These are phyloP conservation scores for Arenicola marina DNA, from an alignment of 2,888 invertebrate species.

Conservation along the genomic window DNA sequence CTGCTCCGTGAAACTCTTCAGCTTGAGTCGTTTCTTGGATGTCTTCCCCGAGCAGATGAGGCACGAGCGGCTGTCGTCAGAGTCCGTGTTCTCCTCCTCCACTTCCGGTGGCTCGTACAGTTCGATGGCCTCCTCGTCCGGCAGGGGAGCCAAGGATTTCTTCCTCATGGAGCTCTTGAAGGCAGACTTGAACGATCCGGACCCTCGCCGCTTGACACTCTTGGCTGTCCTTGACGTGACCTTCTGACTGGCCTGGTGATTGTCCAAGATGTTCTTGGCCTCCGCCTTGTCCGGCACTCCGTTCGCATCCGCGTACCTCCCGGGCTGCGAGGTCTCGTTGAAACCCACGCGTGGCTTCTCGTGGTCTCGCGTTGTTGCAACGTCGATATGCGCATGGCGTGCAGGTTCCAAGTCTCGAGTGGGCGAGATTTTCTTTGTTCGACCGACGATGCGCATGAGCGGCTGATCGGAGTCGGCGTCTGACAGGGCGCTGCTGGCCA, in stretches of 20 bases:
- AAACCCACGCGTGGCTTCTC: not conserved
- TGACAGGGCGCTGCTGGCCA: not conserved
- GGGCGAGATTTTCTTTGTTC: not conserved
- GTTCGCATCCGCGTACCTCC: not conserved
- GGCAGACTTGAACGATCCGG: too few species aligned
- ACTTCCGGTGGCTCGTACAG: constrained; percentile 3
- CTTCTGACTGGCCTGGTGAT: not conserved
- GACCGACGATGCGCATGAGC: too few species aligned
- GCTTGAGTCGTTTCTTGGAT: constrained; percentile 4
- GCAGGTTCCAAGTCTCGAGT: too few species aligned
- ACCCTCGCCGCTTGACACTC: not conserved
- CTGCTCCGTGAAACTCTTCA: constrained; percentile 11
- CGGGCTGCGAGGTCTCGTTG: not conserved
- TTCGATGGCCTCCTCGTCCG: constrained; percentile 4
- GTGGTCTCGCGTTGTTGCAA: not conserved
- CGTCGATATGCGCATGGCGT: not conserved
- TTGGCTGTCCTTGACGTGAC: not conserved
- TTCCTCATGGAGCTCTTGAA: not conserved
- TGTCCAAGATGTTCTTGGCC: not conserved
- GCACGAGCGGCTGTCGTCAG: constrained; percentile 4
- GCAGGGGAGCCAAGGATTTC: not conserved
- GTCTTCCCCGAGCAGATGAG: not conserved
- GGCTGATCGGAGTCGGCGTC: not conserved
- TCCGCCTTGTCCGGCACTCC: too few species aligned
- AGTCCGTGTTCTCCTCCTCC: not conserved